A percentile compares a stretch with the other conserved stretches of the same genome.
Evolutionary conservation across 2,113 vertebrate species (phyloP).

Genomic region (Phalacrocorax aristotelis): DNA sequence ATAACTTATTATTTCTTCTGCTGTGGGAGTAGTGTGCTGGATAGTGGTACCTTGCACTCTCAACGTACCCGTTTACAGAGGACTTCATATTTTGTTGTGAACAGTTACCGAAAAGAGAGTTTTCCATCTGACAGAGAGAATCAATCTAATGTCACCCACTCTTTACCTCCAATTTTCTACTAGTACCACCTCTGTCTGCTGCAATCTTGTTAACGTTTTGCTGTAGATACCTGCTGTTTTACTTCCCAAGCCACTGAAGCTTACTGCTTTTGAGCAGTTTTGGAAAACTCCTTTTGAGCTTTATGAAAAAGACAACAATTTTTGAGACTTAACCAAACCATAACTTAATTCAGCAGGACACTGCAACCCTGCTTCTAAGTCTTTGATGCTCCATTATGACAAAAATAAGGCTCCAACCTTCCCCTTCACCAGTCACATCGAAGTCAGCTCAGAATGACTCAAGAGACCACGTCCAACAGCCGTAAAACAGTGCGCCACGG

Average conservation of each 20-base stretch:
- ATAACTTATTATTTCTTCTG: background rate
- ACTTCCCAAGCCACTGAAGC: background rate
- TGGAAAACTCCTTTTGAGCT: background rate
- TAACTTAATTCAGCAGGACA: background rate
- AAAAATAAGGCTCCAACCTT: background rate
- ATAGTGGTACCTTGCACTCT: background rate
- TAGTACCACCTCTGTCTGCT: conserved; percentile 25
- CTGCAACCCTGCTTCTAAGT: background rate
- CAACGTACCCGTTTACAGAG: background rate
- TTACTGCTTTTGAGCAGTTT: background rate
- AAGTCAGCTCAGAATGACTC: background rate
- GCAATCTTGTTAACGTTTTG: conserved; percentile 34
- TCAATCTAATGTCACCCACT: conserved; percentile 8
- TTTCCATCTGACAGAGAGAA: conserved; percentile 36
- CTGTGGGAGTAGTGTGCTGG: background rate
- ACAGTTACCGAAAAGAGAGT: conserved; percentile 24
- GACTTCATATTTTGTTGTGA: conserved; percentile 23
- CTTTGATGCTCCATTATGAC: background rate
- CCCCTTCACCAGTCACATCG: background rate
- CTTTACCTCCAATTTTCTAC: conserved; percentile 26
- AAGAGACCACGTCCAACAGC: background rate
- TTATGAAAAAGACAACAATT: background rate
- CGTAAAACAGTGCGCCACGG: background rate
- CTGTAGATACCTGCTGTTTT: conserved; percentile 33
- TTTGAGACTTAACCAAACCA: background rate